Conservation (phyloP, 2,888 invertebrate genomes). For the Himalopsyche kuldschensis region DNA sequence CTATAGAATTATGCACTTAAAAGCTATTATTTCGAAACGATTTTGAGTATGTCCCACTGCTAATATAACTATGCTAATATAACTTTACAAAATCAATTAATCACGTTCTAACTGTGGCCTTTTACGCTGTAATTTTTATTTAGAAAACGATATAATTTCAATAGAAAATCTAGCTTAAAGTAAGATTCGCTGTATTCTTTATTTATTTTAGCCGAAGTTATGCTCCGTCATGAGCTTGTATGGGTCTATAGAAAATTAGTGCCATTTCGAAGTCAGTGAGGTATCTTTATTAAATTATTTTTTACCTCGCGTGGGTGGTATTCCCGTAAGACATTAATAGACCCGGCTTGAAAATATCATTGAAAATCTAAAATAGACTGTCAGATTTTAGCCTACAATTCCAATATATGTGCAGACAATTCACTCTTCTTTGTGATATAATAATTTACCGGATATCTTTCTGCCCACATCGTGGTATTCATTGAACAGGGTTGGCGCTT, state of each 20-base stretch:
- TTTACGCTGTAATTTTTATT: no score
- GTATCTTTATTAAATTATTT: background rate
- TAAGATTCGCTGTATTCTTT: no score
- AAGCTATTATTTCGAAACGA: no score
- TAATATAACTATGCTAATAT: no score
- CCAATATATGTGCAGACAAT: slow-evolving; percentile 27
- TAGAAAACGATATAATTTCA: no score
- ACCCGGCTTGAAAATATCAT: slow-evolving; percentile 2
- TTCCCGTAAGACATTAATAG: background rate
- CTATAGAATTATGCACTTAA: no score
- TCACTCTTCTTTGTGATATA: slow-evolving; percentile 19
- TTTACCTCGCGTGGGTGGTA: background rate
- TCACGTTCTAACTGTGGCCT: no score
- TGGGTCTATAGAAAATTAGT: background rate
- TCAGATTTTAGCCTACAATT: slow-evolving; percentile 18
- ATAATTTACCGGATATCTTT: slow-evolving; percentile 32
- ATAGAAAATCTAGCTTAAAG: no score
- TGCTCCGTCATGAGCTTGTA: background rate
- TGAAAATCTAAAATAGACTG: slow-evolving; percentile 23
- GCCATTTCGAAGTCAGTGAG: background rate
- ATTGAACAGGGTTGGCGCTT: background rate
- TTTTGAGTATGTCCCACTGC: no score
- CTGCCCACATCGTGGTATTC: slow-evolving; percentile 10
- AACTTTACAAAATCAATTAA: no score
- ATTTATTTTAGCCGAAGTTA: background rate